Percentiles rank a stretch among this genome's conserved stretches.
Conservation (phyloP, 2,888 invertebrate genomes). For the Trichacis sp. region DNA sequence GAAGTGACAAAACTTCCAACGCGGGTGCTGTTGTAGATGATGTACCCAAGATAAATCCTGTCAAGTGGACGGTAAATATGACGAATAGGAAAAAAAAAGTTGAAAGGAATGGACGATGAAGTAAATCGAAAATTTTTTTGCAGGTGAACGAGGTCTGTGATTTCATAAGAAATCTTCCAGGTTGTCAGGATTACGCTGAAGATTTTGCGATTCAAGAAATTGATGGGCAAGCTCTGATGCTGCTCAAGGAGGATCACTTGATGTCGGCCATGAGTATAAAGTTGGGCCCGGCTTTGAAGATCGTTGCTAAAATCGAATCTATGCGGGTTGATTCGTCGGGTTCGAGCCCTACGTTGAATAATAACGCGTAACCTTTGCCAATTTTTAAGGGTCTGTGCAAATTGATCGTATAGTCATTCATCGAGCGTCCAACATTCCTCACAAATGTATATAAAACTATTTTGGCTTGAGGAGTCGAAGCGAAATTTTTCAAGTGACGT, state of each 20-base stretch:
- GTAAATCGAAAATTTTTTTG: slow-evolving; percentile 12
- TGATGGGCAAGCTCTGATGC: slow-evolving; percentile 92
- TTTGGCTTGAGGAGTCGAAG: no score
- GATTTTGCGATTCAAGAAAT: slow-evolving; percentile 96
- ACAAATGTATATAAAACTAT: no score
- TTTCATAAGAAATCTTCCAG: slow-evolving; percentile 89
- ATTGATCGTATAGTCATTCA: not conserved
- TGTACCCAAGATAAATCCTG: slow-evolving; percentile 73
- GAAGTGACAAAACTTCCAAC: slow-evolving; percentile 68
- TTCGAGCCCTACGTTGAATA: slow-evolving; percentile 52
- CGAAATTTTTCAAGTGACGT: no score
- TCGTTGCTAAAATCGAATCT: slow-evolving; percentile 90
- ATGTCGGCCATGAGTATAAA: slow-evolving; percentile 96
- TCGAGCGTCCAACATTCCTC: not conserved
- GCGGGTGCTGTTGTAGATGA: slow-evolving; percentile 55
- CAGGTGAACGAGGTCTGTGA: slow-evolving; percentile 90
- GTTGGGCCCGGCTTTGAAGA: slow-evolving; percentile 94
- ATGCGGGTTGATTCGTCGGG: slow-evolving; percentile 75
- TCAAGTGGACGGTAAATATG: slow-evolving; percentile 75
- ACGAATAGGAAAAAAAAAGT: no score
- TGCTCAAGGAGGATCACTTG: slow-evolving; percentile 93
- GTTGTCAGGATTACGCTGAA: slow-evolving; percentile 92
- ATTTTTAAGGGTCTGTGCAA: slow-evolving; percentile 13
- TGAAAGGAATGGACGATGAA: no score
- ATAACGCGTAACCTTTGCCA: slow-evolving; percentile 27